Evolutionary conservation across 2,113 vertebrate species (phyloP).

Genomic region (Pseudorhombus dupliciocellatus): DNA sequence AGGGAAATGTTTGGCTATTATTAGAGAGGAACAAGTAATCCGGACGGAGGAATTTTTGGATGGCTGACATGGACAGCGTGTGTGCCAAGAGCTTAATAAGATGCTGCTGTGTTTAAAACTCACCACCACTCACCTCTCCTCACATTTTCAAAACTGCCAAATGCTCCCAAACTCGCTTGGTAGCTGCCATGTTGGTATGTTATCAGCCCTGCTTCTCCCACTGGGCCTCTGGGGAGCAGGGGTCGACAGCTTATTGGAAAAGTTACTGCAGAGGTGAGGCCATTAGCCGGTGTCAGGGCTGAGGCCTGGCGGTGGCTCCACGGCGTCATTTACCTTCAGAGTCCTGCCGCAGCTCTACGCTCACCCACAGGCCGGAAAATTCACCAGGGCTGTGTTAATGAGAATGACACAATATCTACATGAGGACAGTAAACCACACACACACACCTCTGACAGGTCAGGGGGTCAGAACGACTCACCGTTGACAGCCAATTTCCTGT

Average conservation of each 20-base stretch:
- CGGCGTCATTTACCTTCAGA: not conserved
- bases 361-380: slow-evolving; percentile 49
- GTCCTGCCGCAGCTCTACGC: slow-evolving; percentile 6
- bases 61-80: not conserved
- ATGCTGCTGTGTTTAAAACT: not conserved
- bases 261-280: slow-evolving; percentile 60
- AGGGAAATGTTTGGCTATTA: not conserved
- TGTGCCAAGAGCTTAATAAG: not conserved
- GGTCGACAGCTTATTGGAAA: slow-evolving; percentile 67
- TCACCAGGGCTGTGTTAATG: slow-evolving; percentile 62
- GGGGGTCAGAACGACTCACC: slow-evolving; percentile 20
- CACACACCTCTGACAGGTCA: slow-evolving; percentile 22
- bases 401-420: slow-evolving; percentile 39
- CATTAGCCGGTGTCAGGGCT: slow-evolving; percentile 44
- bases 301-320: not conserved
- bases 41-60: not conserved
- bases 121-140: not conserved
- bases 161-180: slow-evolving; percentile 4
- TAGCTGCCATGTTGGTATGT: slow-evolving; percentile 17
- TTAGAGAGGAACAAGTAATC: slow-evolving; percentile 1
- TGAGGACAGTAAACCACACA: slow-evolving; percentile 15
- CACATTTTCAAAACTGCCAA: slow-evolving; percentile 5
- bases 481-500: slow-evolving; percentile 36
- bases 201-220: slow-evolving; percentile 43
- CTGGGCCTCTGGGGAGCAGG: slow-evolving; percentile 26